These are phyloP conservation scores for Chionomys nivalis DNA, from an alignment of 2,113 vertebrate genomes.

Conservation along the genomic window DNA sequence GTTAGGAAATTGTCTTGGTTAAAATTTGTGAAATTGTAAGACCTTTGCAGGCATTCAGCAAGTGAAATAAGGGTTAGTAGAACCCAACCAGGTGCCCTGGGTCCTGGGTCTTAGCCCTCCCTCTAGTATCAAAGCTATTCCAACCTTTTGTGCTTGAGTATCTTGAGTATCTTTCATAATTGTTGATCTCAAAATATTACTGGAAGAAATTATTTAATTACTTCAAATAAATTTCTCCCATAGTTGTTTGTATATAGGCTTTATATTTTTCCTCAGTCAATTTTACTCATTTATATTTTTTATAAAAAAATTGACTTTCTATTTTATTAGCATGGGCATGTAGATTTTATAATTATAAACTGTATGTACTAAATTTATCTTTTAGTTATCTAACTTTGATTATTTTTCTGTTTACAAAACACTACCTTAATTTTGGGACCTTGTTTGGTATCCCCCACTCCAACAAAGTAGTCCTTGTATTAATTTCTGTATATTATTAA, in stretches of 20 bases:
- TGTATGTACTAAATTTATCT: neutral
- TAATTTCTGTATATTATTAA: conserved; percentile 14
- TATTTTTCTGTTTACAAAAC: neutral
- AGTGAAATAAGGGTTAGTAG: neutral
- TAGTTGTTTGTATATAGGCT: neutral
- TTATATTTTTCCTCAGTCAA: neutral
- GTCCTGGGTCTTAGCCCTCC: neutral
- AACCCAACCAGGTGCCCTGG: neutral
- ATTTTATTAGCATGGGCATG: conserved; percentile 21
- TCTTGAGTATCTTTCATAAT: neutral
- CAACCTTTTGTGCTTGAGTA: neutral
- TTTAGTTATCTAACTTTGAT: conserved; percentile 1
- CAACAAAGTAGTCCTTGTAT: neutral
- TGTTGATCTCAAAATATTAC: neutral
- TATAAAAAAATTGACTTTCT: neutral
- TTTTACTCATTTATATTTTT: conserved; percentile 26
- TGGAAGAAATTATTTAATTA: neutral
- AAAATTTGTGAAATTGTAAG: conserved; percentile 3
- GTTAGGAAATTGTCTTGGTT: neutral
- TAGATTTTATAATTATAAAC: conserved; percentile 15
- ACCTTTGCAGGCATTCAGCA: neutral
- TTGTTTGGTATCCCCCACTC: neutral
- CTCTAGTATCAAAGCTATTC: neutral
- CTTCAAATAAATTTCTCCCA: neutral
- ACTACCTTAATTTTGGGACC: neutral